phyloP scores from a whole-genome alignment of 2,888 invertebrate genomes.

The Agrotis puta region DNA sequence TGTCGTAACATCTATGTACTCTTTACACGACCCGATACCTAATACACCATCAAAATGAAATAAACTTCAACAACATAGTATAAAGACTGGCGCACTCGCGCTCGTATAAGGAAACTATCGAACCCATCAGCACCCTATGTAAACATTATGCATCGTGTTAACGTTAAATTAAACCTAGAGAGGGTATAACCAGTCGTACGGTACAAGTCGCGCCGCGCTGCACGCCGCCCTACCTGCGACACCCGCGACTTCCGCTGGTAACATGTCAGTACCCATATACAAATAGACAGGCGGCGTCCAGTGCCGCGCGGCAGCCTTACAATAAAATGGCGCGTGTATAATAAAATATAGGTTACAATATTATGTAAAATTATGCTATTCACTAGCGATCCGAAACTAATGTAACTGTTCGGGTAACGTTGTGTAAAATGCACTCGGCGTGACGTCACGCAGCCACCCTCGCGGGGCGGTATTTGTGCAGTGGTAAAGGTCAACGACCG shows the following conservation, averaged over 20 bases:
- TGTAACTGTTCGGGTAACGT: slow-evolving; percentile 86
- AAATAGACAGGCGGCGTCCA: slow-evolving; percentile 30
- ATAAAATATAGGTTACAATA: slow-evolving; percentile 76
- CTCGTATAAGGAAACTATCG: slow-evolving; percentile 68
- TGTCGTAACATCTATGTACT: slow-evolving; percentile 48
- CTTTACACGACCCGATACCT: slow-evolving; percentile 69
- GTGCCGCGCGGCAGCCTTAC: slow-evolving; percentile 63
- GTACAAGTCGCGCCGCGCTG: slow-evolving; percentile 55
- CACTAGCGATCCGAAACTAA: slow-evolving; percentile 86
- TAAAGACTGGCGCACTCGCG: slow-evolving; percentile 60
- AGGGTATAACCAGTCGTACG: slow-evolving; percentile 71
- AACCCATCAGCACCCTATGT: slow-evolving; percentile 77
- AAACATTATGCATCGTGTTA: slow-evolving; percentile 78
- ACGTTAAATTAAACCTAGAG: slow-evolving; percentile 75
- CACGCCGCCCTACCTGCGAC: no score
- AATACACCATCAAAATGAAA: slow-evolving; percentile 66
- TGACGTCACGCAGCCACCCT: slow-evolving; percentile 67
- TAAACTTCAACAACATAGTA: slow-evolving; percentile 72
- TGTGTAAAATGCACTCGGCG: slow-evolving; percentile 78
- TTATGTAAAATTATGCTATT: slow-evolving; percentile 83
- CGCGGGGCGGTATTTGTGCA: slow-evolving; percentile 52
- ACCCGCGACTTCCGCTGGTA: slow-evolving; percentile 47
- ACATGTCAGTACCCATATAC: slow-evolving; percentile 57
- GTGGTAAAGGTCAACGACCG: slow-evolving; percentile 71
- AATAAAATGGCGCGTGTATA: slow-evolving; percentile 77